Percentiles rank a stretch among this genome's conserved stretches.
Evolutionary conservation across 2,113 vertebrate genomes (phyloP).

Genomic region (Neomonachus schauinslandi): DNA sequence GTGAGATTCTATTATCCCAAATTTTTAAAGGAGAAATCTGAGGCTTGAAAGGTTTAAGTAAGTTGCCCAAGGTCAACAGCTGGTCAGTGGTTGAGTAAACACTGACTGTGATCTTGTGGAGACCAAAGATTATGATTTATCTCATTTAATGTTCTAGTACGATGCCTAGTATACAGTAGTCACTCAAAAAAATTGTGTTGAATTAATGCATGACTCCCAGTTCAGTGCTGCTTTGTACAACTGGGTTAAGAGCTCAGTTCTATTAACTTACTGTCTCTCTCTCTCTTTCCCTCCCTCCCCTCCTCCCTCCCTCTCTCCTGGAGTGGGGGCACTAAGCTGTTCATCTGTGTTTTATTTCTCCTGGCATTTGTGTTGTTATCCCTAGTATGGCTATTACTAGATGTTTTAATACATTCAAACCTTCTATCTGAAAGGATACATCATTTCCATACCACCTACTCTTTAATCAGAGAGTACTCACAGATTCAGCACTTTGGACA

Average conservation of each 20-base stretch:
- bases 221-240: neutral
- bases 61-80: neutral
- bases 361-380: neutral
- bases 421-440: neutral
- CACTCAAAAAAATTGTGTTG: neutral
- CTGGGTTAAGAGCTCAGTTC: neutral
- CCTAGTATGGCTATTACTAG: neutral
- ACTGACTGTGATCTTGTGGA: neutral
- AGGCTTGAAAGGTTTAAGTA: constrained; percentile 43
- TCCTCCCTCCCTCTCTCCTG: neutral
- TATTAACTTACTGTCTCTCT: neutral
- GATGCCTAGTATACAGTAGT: neutral
- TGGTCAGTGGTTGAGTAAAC: constrained; percentile 19
- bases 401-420: constrained; percentile 4
- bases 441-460: constrained; percentile 54
- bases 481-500: constrained; percentile 73
- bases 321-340: neutral
- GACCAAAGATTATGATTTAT: neutral
- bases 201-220: neutral
- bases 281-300: no score
- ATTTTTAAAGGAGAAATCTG: constrained; percentile 45
- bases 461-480: constrained; percentile 59
- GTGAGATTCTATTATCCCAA: constrained; percentile 15
- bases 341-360: constrained; percentile 37
- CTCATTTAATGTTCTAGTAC: neutral